Evolutionary conservation across 2,888 invertebrate genomes (phyloP).

Genomic region (Isoperla grammatica): DNA sequence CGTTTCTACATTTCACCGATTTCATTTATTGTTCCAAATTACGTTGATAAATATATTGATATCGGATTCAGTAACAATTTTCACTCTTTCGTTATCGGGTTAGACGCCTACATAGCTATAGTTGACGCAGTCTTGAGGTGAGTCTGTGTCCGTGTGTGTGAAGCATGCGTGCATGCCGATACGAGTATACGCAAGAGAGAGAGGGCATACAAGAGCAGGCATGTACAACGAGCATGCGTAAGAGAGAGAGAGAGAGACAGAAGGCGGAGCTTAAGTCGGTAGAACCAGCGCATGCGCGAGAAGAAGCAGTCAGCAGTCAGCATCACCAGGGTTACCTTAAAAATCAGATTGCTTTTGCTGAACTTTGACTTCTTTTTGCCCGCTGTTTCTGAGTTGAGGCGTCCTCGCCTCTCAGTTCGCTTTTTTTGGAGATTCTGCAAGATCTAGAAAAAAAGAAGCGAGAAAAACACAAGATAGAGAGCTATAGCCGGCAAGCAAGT

Average conservation of each 20-base stretch:
- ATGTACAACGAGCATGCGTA: constrained; percentile 29
- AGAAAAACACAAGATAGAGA: constrained; percentile 43
- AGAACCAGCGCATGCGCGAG: constrained; percentile 24
- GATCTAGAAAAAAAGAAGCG: constrained; percentile 82
- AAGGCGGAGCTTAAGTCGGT: constrained; percentile 17
- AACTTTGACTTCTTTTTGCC: constrained; percentile 84
- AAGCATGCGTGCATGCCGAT: constrained; percentile 25
- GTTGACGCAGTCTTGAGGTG: not conserved
- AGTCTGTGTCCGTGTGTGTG: constrained; percentile 12
- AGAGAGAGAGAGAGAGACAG: constrained; percentile 24
- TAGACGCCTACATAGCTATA: too few species aligned
- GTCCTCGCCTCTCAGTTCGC: constrained; percentile 95
- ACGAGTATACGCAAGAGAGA: constrained; percentile 16
- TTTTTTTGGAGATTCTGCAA: constrained; percentile 99
- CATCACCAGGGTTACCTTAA: constrained; percentile 76
- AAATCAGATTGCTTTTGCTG: constrained; percentile 97
- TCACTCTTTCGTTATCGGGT: too few species aligned
- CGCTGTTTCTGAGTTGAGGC: constrained; percentile 87
- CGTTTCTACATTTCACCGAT: too few species aligned
- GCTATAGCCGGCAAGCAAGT: constrained; percentile 14
- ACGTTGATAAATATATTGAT: too few species aligned
- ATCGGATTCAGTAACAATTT: too few species aligned
- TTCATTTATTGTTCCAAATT: too few species aligned
- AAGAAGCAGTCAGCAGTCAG: constrained; percentile 23
- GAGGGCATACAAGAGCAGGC: constrained; percentile 31